Evolutionary conservation across 2,797 vertebrate genomes (phyloP).

Genomic region (Neosilurus mollespiculum): DNA sequence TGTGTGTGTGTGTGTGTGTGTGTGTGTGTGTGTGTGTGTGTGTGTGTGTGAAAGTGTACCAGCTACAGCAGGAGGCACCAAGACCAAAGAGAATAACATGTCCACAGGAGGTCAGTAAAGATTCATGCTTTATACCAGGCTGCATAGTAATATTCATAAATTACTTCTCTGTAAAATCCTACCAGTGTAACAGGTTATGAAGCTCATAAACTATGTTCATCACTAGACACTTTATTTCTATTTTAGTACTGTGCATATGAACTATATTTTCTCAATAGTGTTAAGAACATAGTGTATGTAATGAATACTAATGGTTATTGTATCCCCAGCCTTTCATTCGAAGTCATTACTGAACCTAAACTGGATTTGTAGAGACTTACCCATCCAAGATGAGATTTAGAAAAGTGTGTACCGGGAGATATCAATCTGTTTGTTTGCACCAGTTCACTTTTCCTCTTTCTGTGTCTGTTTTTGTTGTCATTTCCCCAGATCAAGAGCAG

Average conservation of each 20-base stretch:
- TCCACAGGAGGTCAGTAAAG: slow-evolving; percentile 88
- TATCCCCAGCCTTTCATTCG: background rate
- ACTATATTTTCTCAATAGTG: background rate
- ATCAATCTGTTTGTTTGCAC: slow-evolving; percentile 16
- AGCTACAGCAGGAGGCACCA: slow-evolving; percentile 94
- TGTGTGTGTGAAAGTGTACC: slow-evolving; percentile 85
- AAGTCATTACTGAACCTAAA: background rate
- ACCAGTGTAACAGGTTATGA: slow-evolving; percentile 19
- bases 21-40: slow-evolving; percentile 3
- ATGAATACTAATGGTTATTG: background rate
- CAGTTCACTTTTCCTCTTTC: slow-evolving; percentile 4
- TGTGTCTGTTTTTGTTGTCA: slow-evolving; percentile 11
- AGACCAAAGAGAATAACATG: slow-evolving; percentile 95
- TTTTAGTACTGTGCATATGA: background rate
- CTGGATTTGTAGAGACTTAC: slow-evolving; percentile 21
- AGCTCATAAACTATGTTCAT: background rate
- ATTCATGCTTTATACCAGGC: slow-evolving; percentile 30
- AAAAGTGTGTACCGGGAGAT: background rate
- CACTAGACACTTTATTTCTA: background rate
- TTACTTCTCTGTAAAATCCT: slow-evolving; percentile 35
- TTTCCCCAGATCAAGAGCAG: slow-evolving; percentile 87
- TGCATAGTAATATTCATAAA: slow-evolving; percentile 16
- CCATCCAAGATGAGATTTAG: slow-evolving; percentile 2
- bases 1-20: background rate
- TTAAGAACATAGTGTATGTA: background rate